Conservation (phyloP, 2,797 vertebrate species). For the Rachycentron canadum region DNA sequence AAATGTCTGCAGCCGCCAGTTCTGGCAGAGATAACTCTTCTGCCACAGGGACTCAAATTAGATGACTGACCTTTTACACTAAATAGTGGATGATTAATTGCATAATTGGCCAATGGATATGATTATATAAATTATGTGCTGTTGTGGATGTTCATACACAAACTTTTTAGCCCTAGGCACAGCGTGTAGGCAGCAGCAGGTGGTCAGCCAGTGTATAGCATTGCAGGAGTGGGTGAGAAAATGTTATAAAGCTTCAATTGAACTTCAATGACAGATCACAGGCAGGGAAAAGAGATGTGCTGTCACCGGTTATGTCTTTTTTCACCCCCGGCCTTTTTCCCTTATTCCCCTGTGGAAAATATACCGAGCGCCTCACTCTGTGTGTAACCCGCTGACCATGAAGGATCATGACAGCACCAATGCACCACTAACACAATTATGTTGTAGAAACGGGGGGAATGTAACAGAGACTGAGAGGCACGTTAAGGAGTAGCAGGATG, state of each 20-base stretch:
- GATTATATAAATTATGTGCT: conserved; percentile 36
- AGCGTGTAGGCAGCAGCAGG: conserved; percentile 7
- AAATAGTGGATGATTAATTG: conserved; percentile 35
- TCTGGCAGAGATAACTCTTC: conserved; percentile 35
- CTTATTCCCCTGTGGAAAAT: conserved; percentile 36
- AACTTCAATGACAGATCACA: conserved; percentile 74
- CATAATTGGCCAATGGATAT: conserved; percentile 23
- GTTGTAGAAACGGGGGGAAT: conserved; percentile 28
- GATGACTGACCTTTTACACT: conserved; percentile 55
- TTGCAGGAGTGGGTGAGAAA: conserved; percentile 54
- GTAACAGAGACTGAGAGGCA: conserved; percentile 28
- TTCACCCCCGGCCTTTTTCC: conserved; percentile 8
- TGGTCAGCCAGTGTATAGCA: conserved; percentile 21
- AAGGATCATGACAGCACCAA: conserved; percentile 56
- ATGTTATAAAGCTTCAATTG: conserved; percentile 68
- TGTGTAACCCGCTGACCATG: conserved; percentile 40
- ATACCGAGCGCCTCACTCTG: conserved; percentile 18
- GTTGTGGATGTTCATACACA: conserved; percentile 23
- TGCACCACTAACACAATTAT: conserved; percentile 59
- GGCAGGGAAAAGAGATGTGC: conserved; percentile 52
- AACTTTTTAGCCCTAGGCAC: neutral
- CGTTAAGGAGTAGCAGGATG: conserved; percentile 25
- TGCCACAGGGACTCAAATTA: conserved; percentile 19
- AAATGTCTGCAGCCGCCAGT: conserved; percentile 41
- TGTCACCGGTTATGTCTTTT: conserved; percentile 34